Conservation (phyloP, 2,113 vertebrate genomes). For the Indicator indicator region DNA sequence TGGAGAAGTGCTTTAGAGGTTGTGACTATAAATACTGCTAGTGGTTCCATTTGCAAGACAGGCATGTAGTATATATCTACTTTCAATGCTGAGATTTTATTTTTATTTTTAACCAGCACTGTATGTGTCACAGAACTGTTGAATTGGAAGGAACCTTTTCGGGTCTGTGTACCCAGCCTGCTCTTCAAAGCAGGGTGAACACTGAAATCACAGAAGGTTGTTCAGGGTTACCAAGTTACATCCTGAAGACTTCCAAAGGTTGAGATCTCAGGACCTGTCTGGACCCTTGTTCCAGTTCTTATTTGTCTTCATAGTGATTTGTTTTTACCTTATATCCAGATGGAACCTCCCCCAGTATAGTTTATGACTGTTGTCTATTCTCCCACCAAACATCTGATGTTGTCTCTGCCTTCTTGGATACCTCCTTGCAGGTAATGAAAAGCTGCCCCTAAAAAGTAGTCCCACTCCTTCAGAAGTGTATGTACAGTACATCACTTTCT, state of each 20-base stretch:
- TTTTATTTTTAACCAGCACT: background rate
- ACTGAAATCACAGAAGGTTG: background rate
- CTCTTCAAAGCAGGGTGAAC: background rate
- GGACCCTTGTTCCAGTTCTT: background rate
- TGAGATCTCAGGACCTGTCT: background rate
- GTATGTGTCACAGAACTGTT: background rate
- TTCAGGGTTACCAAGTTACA: background rate
- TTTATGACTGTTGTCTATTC: background rate
- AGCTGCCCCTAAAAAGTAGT: background rate
- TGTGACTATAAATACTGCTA: background rate
- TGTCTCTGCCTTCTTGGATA: background rate
- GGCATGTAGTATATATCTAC: background rate
- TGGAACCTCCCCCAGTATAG: background rate
- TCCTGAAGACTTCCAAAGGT: background rate
- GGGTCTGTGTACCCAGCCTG: background rate
- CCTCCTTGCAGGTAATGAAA: background rate
- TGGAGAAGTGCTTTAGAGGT: background rate
- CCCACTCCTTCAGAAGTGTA: background rate
- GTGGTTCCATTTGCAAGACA: background rate
- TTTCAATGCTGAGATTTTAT: background rate
- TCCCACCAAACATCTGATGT: background rate
- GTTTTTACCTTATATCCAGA: background rate
- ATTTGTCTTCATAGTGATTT: background rate
- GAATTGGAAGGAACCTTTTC: background rate
- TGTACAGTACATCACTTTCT: accelerated